Evolutionary conservation across 2,888 invertebrate species (phyloP), one percentile per base, ranked within the genome.

Genomic region (Panzeria rudis): DNA sequence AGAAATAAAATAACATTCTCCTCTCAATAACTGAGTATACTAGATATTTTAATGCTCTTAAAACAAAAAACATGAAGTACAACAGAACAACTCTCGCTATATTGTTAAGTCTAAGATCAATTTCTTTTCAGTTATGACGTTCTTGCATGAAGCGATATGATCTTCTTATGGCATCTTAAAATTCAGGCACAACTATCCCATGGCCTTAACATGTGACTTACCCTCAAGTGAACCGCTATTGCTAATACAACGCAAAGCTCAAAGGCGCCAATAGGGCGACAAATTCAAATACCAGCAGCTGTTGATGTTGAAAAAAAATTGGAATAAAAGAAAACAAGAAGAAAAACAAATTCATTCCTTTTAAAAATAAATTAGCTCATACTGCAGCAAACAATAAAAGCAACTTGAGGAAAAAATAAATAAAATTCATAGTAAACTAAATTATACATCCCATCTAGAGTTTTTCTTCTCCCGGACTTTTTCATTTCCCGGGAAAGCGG

Each of bases 231-330:
- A 47, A 73, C 11, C 32, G 6, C 44, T 29, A 44, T 11, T 56
- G 7, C 56, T 15, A 17, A 66, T 7, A 56, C 15, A 41, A 29
- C 15, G 11, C 8, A 72, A 72, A 41, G 25, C 35, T 13, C 7
- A 59, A 61, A 56, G 76, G 72, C 80, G 80, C 23, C 84, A 71
- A 72, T 66, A 38, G 52, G 80, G 52, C 80, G 80, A 77, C 71
- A 80, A 72, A 54, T 72, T 77, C 56, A 72, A 84, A 80, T 66
- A 59, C 80, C 72, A 80, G 54, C 84, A 80, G 80, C 69, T 80
- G 84, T 62, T 68, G 38, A 50, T 73, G 38, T 66, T 81, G 72
- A 80, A 35, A 66, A 59, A 73, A 17, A 66, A 77, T 25, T 11
- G 3, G 41, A 52, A 25, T 54, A 47, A 77, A 44, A 35, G 32